Evolutionary conservation across 2,113 vertebrate genomes (phyloP).

Genomic region (Sander vitreus): DNA sequence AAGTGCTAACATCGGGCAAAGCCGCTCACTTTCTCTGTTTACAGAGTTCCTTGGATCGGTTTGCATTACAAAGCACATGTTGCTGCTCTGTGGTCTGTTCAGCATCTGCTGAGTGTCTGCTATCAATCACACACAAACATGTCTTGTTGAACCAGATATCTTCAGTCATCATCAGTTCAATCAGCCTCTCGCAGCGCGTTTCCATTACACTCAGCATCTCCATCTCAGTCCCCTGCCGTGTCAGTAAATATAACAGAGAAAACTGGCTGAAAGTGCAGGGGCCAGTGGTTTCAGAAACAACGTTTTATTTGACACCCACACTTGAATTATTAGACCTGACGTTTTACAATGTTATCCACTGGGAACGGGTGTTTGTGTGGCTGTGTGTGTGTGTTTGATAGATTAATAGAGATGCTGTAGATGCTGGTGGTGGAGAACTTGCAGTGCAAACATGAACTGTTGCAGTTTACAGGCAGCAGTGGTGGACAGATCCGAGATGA

Average conservation of each 20-base stretch:
- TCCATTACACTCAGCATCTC: constrained; percentile 60
- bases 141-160: constrained; percentile 34
- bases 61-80: constrained; percentile 20
- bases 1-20: constrained; percentile 26
- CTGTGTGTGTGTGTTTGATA: constrained; percentile 23
- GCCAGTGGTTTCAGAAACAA: constrained; percentile 43
- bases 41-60: constrained; percentile 27
- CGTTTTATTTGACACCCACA: constrained; percentile 52
- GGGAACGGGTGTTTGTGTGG: constrained; percentile 25
- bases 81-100: neutral
- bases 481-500: constrained; percentile 33
- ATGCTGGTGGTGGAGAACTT: constrained; percentile 34
- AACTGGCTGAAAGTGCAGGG: constrained; percentile 50
- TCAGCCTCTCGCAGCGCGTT: constrained; percentile 30
- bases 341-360: constrained; percentile 58
- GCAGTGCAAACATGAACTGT: constrained; percentile 49
- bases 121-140: neutral
- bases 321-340: constrained; percentile 71
- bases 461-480: constrained; percentile 43
- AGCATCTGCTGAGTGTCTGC: neutral
- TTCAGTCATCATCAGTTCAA: constrained; percentile 38
- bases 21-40: neutral
- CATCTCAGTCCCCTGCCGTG: constrained; percentile 49
- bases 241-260: constrained; percentile 59
- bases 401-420: constrained; percentile 56